These are phyloP conservation scores for Rhinoraja longicauda DNA, from an alignment of 2,797 vertebrate genomes.

Conservation along the genomic window DNA sequence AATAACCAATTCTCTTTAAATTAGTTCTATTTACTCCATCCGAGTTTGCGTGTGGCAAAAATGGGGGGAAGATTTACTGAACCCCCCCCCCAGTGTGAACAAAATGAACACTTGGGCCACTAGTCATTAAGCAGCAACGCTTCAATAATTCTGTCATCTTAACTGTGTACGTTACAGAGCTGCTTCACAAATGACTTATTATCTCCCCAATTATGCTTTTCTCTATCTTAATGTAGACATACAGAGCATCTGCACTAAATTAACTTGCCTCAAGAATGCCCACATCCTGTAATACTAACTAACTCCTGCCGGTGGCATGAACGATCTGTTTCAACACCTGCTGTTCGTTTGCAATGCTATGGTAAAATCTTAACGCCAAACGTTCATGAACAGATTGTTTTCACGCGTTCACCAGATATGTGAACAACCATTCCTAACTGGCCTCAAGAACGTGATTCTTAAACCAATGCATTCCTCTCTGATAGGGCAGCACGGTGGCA, in stretches of 20 bases:
- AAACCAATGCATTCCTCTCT: too few relatives aligned
- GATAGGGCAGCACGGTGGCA: too few relatives aligned
- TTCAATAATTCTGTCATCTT: conserved; percentile 12
- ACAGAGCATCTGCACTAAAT: background rate
- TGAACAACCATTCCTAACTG: too few relatives aligned
- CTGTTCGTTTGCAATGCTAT: background rate
- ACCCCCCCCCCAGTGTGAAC: background rate
- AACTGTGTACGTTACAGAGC: background rate
- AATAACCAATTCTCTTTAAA: conserved; percentile 9
- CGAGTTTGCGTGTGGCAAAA: background rate
- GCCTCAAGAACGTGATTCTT: too few relatives aligned
- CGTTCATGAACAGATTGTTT: background rate
- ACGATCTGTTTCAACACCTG: background rate
- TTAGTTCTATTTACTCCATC: background rate
- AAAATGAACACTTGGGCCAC: background rate
- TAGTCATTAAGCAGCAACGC: background rate
- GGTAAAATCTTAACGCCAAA: background rate
- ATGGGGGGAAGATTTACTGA: background rate
- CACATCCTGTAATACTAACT: background rate
- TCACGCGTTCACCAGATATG: background rate
- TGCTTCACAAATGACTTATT: background rate
- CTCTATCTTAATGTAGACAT: background rate
- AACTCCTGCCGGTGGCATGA: background rate
- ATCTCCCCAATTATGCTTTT: background rate
- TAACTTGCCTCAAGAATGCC: background rate